Conservation (phyloP, 2,113 vertebrate species). For the Megaceryle maxima region DNA sequence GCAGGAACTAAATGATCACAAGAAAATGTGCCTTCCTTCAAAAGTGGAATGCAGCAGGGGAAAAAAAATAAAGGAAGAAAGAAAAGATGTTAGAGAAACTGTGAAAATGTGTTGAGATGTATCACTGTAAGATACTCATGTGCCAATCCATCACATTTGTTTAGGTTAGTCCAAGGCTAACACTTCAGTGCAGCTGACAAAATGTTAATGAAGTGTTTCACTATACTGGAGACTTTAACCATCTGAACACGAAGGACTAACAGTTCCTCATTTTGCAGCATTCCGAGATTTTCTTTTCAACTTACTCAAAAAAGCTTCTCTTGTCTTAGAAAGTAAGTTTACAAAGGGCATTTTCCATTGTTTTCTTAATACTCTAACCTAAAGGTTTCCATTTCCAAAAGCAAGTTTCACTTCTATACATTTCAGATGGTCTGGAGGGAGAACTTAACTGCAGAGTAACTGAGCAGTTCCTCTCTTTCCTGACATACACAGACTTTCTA, state of each 20-base stretch:
- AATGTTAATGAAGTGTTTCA: neutral
- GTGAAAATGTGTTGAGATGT: neutral
- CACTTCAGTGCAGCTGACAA: neutral
- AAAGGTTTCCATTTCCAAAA: neutral
- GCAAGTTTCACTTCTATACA: neutral
- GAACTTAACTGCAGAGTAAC: neutral
- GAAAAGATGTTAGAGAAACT: neutral
- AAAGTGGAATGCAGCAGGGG: neutral
- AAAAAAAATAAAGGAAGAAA: accelerated
- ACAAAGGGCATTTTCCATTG: neutral
- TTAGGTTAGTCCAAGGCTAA: neutral
- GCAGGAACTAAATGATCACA: neutral
- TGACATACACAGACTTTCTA: neutral
- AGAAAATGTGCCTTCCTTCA: neutral
- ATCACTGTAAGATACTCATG: neutral
- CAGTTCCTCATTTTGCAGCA: neutral
- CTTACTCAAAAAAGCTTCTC: neutral
- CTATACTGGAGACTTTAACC: neutral
- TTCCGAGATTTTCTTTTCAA: neutral
- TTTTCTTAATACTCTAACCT: neutral
- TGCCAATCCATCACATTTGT: neutral
- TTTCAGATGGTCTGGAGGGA: neutral
- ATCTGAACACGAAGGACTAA: neutral
- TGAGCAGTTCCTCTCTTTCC: neutral
- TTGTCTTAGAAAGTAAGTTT: neutral